These are phyloP conservation scores for Plusia festucae DNA, from an alignment of 2,888 invertebrate species.

Conservation along the genomic window DNA sequence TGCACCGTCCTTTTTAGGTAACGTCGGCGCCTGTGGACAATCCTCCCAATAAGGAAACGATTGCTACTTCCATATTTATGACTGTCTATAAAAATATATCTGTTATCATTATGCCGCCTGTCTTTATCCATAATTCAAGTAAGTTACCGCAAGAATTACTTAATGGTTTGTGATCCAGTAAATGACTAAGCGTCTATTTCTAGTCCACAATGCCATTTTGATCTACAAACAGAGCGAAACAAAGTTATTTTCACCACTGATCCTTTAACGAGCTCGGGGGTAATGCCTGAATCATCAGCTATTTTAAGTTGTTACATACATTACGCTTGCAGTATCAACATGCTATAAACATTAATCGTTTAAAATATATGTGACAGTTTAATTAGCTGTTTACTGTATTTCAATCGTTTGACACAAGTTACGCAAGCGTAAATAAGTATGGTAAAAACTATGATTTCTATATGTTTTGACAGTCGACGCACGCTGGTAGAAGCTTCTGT, in stretches of 20 bases:
- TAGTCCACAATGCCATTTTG: constrained; percentile 63
- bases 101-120: constrained; percentile 21
- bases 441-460: constrained; percentile 27
- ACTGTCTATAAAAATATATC: constrained; percentile 37
- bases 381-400: constrained; percentile 34
- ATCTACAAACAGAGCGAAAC: constrained; percentile 70
- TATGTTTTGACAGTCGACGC: constrained; percentile 37
- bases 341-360: constrained; percentile 1
- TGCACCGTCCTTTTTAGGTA: constrained; percentile 75
- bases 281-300: constrained; percentile 77
- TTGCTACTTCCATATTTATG: constrained; percentile 63
- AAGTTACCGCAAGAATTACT: constrained; percentile 31
- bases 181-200: constrained; percentile 70
- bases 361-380: constrained; percentile 14
- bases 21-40: constrained; percentile 69
- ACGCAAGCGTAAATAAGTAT: constrained; percentile 27
- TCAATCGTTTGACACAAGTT: constrained; percentile 14
- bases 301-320: constrained; percentile 77
- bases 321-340: constrained; percentile 48
- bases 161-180: constrained; percentile 34
- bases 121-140: constrained; percentile 39
- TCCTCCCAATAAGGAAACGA: constrained; percentile 70
- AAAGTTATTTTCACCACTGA: constrained; percentile 71
- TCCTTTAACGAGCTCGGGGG: constrained; percentile 67
- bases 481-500: constrained; percentile 37